Evolutionary conservation across 2,113 vertebrate species (phyloP).

Genomic region (Cairina moschata): DNA sequence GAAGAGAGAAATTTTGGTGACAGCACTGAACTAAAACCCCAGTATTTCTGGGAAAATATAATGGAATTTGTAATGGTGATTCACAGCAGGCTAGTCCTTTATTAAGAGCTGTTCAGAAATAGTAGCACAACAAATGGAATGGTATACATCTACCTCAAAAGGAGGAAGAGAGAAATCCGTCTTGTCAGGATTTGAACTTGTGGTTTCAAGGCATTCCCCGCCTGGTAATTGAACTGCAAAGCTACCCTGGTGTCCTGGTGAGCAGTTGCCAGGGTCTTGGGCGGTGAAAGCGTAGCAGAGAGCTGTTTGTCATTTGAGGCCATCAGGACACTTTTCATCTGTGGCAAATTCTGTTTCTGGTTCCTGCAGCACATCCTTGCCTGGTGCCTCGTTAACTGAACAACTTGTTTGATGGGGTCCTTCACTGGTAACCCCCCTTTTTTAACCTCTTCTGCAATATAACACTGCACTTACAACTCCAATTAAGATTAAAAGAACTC

Average conservation of each 20-base stretch:
- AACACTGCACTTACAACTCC: background rate
- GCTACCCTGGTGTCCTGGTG: background rate
- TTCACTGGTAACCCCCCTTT: background rate
- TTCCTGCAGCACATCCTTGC: background rate
- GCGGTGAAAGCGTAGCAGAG: background rate
- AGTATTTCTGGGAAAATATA: background rate
- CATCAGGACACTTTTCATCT: conserved; percentile 4
- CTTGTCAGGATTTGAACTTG: background rate
- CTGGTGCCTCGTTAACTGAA: background rate
- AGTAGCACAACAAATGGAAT: background rate
- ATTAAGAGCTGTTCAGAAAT: background rate
- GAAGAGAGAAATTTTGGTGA: background rate
- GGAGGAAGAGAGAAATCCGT: background rate
- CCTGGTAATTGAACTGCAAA: conserved; percentile 1
- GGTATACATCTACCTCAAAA: background rate
- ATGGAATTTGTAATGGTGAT: background rate
- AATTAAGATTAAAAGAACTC: background rate
- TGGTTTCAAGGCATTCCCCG: background rate
- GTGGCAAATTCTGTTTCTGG: background rate
- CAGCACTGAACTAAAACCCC: background rate
- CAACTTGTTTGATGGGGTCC: background rate
- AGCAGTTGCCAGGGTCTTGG: background rate
- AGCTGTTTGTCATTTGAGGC: background rate
- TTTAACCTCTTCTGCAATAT: background rate
- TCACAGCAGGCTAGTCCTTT: background rate